These are phyloP conservation scores for Spatulosminthurus flaviceps DNA, from an alignment of 2,888 invertebrate species.

Conservation along the genomic window DNA sequence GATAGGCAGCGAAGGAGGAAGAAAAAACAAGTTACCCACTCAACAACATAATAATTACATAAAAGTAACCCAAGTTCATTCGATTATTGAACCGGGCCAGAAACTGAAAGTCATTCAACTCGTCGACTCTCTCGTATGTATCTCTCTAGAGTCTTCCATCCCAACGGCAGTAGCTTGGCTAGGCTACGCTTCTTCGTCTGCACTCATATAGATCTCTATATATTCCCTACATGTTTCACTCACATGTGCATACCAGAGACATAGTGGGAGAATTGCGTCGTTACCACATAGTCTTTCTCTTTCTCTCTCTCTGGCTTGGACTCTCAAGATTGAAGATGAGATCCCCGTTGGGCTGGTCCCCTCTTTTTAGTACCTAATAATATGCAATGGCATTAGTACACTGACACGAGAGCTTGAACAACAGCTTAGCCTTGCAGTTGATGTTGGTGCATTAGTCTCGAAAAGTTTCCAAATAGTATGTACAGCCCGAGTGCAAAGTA, in stretches of 20 bases:
- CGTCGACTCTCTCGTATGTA: conserved; percentile 20
- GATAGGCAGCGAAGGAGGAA: conserved; percentile 30
- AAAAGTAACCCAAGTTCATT: conserved; percentile 52
- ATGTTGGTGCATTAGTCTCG: background rate
- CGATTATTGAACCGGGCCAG: conserved; percentile 52
- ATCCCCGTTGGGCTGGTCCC: conserved; percentile 8
- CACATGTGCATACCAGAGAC: background rate
- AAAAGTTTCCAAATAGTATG: conserved; percentile 14
- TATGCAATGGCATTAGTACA: conserved; percentile 14
- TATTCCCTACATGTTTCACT: background rate
- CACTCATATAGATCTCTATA: background rate
- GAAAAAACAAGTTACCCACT: conserved; percentile 43
- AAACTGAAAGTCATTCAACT: conserved; percentile 52
- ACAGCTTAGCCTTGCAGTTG: conserved; percentile 7
- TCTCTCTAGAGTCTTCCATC: background rate
- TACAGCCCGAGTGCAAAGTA: background rate
- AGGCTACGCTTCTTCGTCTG: too few species aligned
- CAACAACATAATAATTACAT: conserved; percentile 47
- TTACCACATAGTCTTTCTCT: background rate
- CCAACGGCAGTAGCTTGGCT: background rate
- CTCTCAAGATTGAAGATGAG: conserved; percentile 13
- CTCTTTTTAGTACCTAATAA: background rate
- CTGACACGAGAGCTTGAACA: background rate
- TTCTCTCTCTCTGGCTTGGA: conserved; percentile 7
- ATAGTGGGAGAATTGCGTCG: background rate